Evolutionary conservation across 2,113 vertebrate species (phyloP), one percentile per base, ranked within the genome.

Genomic region (Syngnathus typhle): DNA sequence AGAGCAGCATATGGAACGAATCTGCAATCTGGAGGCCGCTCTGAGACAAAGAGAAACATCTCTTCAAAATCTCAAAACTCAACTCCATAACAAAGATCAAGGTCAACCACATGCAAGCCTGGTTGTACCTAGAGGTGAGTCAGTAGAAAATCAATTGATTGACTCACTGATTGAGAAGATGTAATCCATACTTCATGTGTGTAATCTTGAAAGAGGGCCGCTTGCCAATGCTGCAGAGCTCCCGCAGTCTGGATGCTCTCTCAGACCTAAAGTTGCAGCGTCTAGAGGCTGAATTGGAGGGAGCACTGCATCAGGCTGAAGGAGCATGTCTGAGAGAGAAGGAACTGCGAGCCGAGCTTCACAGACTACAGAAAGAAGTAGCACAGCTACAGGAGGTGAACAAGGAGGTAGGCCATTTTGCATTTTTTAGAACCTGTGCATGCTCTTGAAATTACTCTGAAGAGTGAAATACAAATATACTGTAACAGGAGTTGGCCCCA

Each of bases 241-340:
- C 91, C 64, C 83, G 91, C 73, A 84, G 88, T 52, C 73, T 91
- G 79, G 87, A 90, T n/a, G 76, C 88, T 5, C 80, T 90, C 39
- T 85, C 91, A 1, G 91, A 91, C 58, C 74, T 92, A 72, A 90
- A 87, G 65, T 81, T 90, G 6, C 85, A 90, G 67, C 76, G 85
- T 2, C 80, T 94, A 59, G 93, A 95, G 71, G 93, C 91, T 0
- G 92, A 94, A 66, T 86, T 95, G 71, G 94, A 94, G 65, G 93
- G 91, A 1, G 91, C 92, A 0, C 86, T 90, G 64, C 91, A 92
- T 41, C 92, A 92, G 79, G 88, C 75, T 0, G 91, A 93, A 64
- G 91, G 89, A 0, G 93, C 93, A 5, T 92, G 93, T 77, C 93
- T 91, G 63, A 88, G 94, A 5, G 94, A 95, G 84, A 90, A 91